Base-by-base conservation (phyloP, 1,140 invertebrate genomes). In the Drosophila athabasca region DNA sequence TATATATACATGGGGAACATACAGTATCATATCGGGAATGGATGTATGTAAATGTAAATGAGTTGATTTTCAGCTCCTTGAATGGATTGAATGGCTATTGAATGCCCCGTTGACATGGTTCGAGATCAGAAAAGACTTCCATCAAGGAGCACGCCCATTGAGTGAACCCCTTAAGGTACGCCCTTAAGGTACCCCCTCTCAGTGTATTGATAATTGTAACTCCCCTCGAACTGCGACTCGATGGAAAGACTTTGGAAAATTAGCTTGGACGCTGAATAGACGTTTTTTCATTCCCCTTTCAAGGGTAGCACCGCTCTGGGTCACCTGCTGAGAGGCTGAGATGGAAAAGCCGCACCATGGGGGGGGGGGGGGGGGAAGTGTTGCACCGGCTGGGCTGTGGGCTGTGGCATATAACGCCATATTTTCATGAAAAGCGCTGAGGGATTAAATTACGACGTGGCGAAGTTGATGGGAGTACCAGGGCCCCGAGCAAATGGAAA, bases 391-490 rank as follows among this genome's bases (percentile, higher is more conserved):
- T 29, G 26, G 26, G 6, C 1, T 0, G 0, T 2, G 31, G 31
- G 8, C 31, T 9, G 31, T 2, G 31, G 31, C 31, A 31, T 7
- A 29, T 8, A 29, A 6, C 7, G 29, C 29, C 8, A 31, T 31
- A 31, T 31, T 31, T 9, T 3, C 29, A 8, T 31, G 29, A 31
- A 31, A 80, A 74, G 68, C 74, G 66, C 52, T 17, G 64, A 73
- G 55, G 65, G 75, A 78, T 82, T 83, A 79, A 83, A 79, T 84
- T 83, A 75, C 79, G 69, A 58, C 49, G 64, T 39, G 59, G 50
- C 59, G 52, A 46, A 3, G 67, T 39, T 59, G 49, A 58, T 53
- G 50, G 46, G 61, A 65, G 54, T 50, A 43, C 69, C 31, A 29
- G 19, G 29, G 53, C 50, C 46, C 65, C 29, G 39, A 64, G 60